Evolutionary conservation across 2,888 invertebrate species (phyloP).

Genomic region (Tipula unca): DNA sequence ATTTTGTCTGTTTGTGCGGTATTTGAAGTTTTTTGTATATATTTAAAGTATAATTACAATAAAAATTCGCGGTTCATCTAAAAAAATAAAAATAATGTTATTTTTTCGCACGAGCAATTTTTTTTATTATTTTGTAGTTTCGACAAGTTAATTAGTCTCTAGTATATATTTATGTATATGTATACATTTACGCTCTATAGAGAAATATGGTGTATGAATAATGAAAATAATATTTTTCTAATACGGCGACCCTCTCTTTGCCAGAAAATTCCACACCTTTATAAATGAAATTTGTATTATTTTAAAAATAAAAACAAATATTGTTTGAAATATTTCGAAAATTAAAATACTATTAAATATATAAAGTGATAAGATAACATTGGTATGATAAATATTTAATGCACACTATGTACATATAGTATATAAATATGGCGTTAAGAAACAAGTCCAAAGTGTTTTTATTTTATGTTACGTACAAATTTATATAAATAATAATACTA

Average conservation of each 20-base stretch:
- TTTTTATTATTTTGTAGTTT: background rate
- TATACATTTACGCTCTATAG: background rate
- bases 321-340: background rate
- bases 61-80: conserved; percentile 14
- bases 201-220: background rate
- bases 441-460: background rate
- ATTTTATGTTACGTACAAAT: background rate
- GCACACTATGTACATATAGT: background rate
- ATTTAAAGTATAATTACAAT: background rate
- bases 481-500: background rate
- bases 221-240: conserved; percentile 8
- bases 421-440: background rate
- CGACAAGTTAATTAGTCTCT: background rate
- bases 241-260: background rate
- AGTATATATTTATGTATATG: background rate
- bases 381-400: background rate
- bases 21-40: background rate
- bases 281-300: background rate
- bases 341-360: background rate
- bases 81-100: background rate
- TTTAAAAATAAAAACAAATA: background rate
- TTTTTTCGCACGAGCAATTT: conserved; percentile 4
- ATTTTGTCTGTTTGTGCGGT: background rate
- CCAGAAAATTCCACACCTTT: background rate
- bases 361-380: background rate